A percentile compares a stretch with the other conserved stretches of the same genome.
Evolutionary conservation across 2,888 invertebrate species (phyloP).

Genomic region (Lapara coniferarum): DNA sequence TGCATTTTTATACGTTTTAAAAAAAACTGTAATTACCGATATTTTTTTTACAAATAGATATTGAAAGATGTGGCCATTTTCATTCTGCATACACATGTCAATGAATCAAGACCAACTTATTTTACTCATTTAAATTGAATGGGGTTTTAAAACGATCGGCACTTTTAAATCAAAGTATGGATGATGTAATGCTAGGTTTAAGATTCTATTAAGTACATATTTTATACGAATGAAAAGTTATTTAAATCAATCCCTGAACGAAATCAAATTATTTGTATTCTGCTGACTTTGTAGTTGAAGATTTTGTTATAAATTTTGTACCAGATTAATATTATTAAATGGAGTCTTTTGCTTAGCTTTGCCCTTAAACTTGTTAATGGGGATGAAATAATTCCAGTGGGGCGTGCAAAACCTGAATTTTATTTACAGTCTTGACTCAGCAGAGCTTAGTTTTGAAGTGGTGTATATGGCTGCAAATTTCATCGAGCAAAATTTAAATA

Average conservation of each 20-base stretch:
- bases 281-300: neutral
- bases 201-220: too few species aligned
- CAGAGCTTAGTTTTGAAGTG: constrained; percentile 35
- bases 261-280: neutral
- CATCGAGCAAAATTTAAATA: constrained; percentile 3
- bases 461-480: constrained; percentile 26
- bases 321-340: constrained; percentile 14
- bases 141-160: too few species aligned
- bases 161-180: too few species aligned
- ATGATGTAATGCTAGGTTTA: too few species aligned
- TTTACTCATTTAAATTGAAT: too few species aligned
- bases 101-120: too few species aligned
- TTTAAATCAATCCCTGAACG: neutral
- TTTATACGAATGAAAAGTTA: neutral
- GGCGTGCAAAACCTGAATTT: constrained; percentile 40
- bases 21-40: too few species aligned
- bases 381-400: constrained; percentile 42
- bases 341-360: constrained; percentile 19
- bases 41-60: too few species aligned
- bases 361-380: constrained; percentile 37
- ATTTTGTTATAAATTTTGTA: constrained; percentile 11
- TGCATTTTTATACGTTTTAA: too few species aligned
- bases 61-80: too few species aligned
- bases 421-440: constrained; percentile 46
- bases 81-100: too few species aligned